Conservation (phyloP, 2,797 vertebrate species). For the Chanos chanos region DNA sequence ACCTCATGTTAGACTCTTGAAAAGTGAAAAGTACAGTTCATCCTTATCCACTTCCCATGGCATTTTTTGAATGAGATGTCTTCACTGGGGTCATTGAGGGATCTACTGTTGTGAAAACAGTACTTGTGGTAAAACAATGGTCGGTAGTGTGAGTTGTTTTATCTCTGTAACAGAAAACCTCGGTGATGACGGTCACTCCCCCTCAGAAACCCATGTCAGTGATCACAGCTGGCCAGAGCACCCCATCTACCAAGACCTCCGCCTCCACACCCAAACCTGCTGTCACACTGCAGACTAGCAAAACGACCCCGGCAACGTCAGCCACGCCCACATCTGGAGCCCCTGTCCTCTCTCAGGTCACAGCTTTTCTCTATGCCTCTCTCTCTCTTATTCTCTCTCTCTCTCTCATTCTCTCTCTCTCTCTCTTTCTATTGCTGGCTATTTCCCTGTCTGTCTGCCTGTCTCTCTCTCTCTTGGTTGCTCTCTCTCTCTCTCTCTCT, state of each 20-base stretch:
- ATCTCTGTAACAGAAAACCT: constrained; percentile 21
- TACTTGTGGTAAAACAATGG: not conserved
- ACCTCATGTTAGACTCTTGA: too few species aligned
- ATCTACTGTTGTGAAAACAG: too few species aligned
- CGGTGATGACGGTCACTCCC: constrained; percentile 61
- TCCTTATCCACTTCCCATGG: too few species aligned
- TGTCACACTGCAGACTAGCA: constrained; percentile 11
- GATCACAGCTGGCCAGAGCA: constrained; percentile 61
- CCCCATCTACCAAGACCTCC: constrained; percentile 53
- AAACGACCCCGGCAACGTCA: constrained; percentile 33
- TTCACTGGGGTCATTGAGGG: too few species aligned
- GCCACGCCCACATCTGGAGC: constrained; percentile 55
- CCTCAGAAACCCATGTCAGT: constrained; percentile 69
- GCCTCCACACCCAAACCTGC: constrained; percentile 35
- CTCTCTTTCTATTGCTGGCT: not conserved
- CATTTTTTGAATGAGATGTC: too few species aligned
- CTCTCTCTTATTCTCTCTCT: too few species aligned
- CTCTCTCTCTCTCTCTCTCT: too few species aligned
- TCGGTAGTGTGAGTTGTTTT: not conserved
- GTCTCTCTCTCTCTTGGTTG: too few species aligned
- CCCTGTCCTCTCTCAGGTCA: constrained; percentile 75
- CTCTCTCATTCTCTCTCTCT: too few species aligned
- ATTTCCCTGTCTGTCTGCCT: not conserved
- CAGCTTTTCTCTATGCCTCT: too few species aligned
- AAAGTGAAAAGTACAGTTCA: too few species aligned